Evolutionary conservation across 2,113 vertebrate genomes (phyloP).

Genomic region (Stigmatopora nigra): DNA sequence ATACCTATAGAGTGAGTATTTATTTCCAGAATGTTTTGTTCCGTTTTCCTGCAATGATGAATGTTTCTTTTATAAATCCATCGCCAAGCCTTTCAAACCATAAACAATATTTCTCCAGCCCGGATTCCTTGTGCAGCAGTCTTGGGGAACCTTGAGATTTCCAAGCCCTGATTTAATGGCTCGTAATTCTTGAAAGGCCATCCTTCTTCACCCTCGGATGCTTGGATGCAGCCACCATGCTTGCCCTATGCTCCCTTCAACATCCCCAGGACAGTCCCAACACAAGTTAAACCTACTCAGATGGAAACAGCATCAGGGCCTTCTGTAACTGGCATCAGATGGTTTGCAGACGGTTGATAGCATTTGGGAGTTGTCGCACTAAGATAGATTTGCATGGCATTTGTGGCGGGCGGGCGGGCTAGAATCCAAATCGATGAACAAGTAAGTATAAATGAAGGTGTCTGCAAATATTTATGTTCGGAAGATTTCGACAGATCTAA

Average conservation of each 20-base stretch:
- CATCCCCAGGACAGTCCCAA: constrained; percentile 50
- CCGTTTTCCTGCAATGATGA: constrained; percentile 94
- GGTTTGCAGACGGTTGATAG: constrained; percentile 31
- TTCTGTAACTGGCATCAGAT: constrained; percentile 41
- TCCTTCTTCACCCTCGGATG: constrained; percentile 66
- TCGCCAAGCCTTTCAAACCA: constrained; percentile 74
- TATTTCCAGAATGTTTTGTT: constrained; percentile 94
- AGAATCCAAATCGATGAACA: not conserved
- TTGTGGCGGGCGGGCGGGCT: too few relatives aligned
- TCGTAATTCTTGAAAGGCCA: constrained; percentile 84
- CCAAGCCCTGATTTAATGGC: constrained; percentile 95
- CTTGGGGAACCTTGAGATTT: constrained; percentile 99
- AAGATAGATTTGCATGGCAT: constrained; percentile 4
- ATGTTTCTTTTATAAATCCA: constrained; percentile 85
- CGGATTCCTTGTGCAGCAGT: constrained; percentile 95
- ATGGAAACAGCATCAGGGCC: constrained; percentile 46
- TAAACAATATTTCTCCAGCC: constrained; percentile 94
- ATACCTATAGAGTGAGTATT: constrained; percentile 82
- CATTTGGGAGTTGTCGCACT: constrained; percentile 10
- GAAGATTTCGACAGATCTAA: not conserved
- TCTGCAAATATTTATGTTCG: not conserved
- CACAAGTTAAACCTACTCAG: constrained; percentile 54
- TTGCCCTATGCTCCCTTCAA: constrained; percentile 50
- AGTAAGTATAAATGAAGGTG: not conserved
- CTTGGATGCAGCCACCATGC: constrained; percentile 49